A percentile compares a stretch with the other conserved stretches of the same genome.
These are phyloP conservation scores for Papilio dardanus DNA, from an alignment of 1,140 invertebrate species.

Conservation along the genomic window DNA sequence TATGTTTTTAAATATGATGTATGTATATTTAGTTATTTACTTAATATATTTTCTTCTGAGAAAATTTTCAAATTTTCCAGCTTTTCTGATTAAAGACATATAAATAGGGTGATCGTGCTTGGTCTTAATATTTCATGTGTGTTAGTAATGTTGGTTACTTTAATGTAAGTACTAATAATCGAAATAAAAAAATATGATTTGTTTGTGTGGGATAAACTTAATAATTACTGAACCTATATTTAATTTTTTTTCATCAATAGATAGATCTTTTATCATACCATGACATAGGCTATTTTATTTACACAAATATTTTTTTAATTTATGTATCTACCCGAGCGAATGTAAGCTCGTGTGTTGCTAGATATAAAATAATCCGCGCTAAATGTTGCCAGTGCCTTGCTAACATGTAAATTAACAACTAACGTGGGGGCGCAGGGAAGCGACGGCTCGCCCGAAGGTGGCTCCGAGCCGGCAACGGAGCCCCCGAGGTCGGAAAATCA, in stretches of 20 bases:
- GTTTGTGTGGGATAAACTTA: not conserved
- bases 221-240: not conserved
- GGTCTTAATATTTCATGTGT: not conserved
- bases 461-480: conserved; percentile 47
- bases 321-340: not conserved
- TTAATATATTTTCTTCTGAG: not conserved
- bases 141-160: not conserved
- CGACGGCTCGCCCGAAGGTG: conserved; percentile 65
- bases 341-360: not conserved
- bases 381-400: conserved; percentile 6
- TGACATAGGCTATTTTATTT: too few species aligned
- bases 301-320: not conserved
- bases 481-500: conserved; percentile 38
- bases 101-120: too few species aligned
- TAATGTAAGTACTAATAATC: not conserved
- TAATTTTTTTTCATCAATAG: not conserved
- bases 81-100: too few species aligned
- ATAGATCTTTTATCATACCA: not conserved
- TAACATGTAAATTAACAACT: conserved; percentile 33
- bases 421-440: conserved; percentile 54
- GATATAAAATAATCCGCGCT: not conserved
- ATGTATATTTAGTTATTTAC: too few species aligned
- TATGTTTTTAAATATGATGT: not conserved
- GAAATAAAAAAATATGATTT: not conserved
- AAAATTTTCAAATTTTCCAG: too few species aligned